These are phyloP conservation scores for Drosophila varians DNA, from an alignment of 1,140 invertebrate species.

Conservation along the genomic window DNA sequence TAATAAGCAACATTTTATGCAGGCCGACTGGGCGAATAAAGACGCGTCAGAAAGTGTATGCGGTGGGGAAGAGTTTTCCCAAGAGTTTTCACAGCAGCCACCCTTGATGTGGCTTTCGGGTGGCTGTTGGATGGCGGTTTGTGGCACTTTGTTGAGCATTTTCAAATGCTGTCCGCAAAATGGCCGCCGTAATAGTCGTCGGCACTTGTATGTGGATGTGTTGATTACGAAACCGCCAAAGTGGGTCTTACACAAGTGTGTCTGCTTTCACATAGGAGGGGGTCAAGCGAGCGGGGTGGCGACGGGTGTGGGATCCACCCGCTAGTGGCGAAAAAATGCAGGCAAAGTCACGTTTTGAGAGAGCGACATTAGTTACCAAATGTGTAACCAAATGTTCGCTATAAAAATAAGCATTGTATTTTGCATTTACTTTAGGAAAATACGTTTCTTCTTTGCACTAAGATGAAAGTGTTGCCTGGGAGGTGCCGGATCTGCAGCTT, in stretches of 20 bases:
- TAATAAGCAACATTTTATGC: slow-evolving; percentile 78
- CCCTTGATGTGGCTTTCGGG: neutral
- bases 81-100: slow-evolving; percentile 40
- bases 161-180: slow-evolving; percentile 59
- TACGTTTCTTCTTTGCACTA: neutral
- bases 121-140: slow-evolving; percentile 4
- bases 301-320: slow-evolving; percentile 13
- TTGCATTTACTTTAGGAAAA: slow-evolving; percentile 39
- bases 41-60: neutral
- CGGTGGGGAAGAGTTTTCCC: slow-evolving; percentile 22
- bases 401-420: slow-evolving; percentile 58
- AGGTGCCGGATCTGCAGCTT: too few relatives aligned
- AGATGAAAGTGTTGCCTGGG: neutral
- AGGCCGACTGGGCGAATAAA: slow-evolving; percentile 42
- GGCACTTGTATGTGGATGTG: slow-evolving; percentile 25
- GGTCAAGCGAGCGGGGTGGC: neutral
- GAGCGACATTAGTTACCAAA: slow-evolving; percentile 49
- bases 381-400: slow-evolving; percentile 62
- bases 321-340: slow-evolving; percentile 65
- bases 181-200: slow-evolving; percentile 37
- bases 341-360: slow-evolving; percentile 70
- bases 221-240: slow-evolving; percentile 66
- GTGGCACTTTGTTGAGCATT: slow-evolving; percentile 51
- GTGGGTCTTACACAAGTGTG: slow-evolving; percentile 66
- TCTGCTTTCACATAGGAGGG: slow-evolving; percentile 1